Percentiles rank a stretch among this genome's conserved stretches.
phyloP scores from a whole-genome alignment of 2,797 vertebrate species.

The Loris lydekkerianus region DNA sequence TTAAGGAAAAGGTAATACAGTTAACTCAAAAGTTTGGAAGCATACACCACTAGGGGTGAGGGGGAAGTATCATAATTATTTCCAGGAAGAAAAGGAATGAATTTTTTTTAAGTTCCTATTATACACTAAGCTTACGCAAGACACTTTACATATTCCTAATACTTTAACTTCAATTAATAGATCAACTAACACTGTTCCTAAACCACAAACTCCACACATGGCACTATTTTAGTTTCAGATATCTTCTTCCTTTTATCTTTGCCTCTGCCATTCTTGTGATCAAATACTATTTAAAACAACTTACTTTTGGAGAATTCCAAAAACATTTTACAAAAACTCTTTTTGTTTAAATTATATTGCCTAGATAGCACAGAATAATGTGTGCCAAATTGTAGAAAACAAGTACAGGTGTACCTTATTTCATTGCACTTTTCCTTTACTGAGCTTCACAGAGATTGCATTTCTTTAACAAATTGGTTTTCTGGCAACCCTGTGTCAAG shows the following conservation, averaged over 20 bases:
- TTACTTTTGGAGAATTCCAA: conserved; percentile 50
- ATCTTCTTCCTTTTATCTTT: conserved; percentile 34
- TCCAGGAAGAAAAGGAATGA: conserved; percentile 56
- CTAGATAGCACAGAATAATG: background rate
- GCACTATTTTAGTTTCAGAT: conserved; percentile 11
- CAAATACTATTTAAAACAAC: background rate
- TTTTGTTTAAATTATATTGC: background rate
- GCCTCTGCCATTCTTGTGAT: background rate
- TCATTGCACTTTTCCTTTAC: background rate
- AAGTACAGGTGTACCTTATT: background rate
- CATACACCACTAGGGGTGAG: background rate
- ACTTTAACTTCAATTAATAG: conserved; percentile 22
- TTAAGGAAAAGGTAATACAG: conserved; percentile 55
- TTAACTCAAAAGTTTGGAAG: conserved; percentile 59
- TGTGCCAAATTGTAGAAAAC: background rate
- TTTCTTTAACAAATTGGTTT: background rate
- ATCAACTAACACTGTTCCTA: background rate
- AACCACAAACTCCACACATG: background rate
- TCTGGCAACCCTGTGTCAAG: background rate
- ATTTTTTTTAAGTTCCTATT: background rate
- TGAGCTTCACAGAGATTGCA: background rate
- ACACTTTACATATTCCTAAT: conserved; percentile 35
- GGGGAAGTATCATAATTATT: conserved; percentile 24
- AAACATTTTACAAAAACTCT: conserved; percentile 42
- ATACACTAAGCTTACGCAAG: conserved; percentile 28